Percentiles rank a stretch among this genome's conserved stretches.
Evolutionary conservation across 2,113 vertebrate genomes (phyloP).

Genomic region (Siniperca chuatsi): DNA sequence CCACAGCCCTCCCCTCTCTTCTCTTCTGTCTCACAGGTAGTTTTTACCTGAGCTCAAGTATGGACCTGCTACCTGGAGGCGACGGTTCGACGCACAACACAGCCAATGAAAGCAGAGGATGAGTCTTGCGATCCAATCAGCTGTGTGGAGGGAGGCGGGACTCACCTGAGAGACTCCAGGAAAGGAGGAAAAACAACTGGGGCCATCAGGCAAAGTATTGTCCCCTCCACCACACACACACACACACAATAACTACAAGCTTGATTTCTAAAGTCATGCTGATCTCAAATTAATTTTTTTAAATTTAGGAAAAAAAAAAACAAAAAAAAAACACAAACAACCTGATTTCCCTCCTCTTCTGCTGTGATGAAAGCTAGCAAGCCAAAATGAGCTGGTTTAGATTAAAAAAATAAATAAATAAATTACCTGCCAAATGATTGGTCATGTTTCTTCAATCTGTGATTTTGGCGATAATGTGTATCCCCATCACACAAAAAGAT

Average conservation of each 20-base stretch:
- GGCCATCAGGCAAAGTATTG: background rate
- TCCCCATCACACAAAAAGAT: background rate
- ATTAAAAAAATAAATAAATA: too few relatives aligned
- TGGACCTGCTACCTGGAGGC: conserved; percentile 55
- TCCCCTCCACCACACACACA: background rate
- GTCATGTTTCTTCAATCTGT: background rate
- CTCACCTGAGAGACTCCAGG: conserved; percentile 46
- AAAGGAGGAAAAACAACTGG: conserved; percentile 25
- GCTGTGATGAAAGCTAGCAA: background rate
- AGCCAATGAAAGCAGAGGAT: conserved; percentile 53
- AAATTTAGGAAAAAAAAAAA: too few relatives aligned
- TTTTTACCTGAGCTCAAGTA: conserved; percentile 87
- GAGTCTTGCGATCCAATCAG: conserved; percentile 16
- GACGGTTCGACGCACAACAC: accelerated
- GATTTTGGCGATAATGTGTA: background rate
- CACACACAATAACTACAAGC: background rate
- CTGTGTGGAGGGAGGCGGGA: conserved; percentile 27
- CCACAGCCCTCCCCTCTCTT: conserved; percentile 69
- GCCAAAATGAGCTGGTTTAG: too few relatives aligned
- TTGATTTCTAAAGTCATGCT: background rate
- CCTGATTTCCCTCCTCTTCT: too few relatives aligned
- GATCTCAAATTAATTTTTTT: background rate
- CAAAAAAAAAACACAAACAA: background rate
- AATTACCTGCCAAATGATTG: too few relatives aligned
- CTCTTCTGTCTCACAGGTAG: conserved; percentile 78